phyloP scores from a whole-genome alignment of 2,797 vertebrate species.

The Parauchenoglanis ngamensis region DNA sequence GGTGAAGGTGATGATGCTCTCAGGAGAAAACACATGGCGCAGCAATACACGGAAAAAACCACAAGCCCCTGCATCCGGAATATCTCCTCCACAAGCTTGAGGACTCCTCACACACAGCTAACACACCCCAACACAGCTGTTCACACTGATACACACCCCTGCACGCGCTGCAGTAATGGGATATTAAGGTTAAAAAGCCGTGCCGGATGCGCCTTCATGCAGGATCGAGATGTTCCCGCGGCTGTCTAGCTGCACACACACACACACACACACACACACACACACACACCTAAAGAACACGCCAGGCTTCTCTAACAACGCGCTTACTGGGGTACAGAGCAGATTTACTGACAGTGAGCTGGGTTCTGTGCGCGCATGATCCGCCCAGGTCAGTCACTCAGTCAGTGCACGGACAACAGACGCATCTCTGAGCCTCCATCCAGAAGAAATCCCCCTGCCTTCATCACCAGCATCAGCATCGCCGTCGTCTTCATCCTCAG shows the following conservation, averaged over 20 bases:
- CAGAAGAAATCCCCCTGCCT: not conserved
- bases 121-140: not conserved
- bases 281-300: too few relatives aligned
- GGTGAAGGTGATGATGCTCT: not conserved
- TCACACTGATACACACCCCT: not conserved
- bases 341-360: not conserved
- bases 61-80: not conserved
- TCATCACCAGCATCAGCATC: not conserved
- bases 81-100: not conserved
- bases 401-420: not conserved
- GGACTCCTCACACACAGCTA: not conserved
- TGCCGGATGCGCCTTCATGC: not conserved
- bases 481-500: not conserved
- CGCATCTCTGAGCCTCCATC: slow-evolving; percentile 1
- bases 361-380: slow-evolving; percentile 10
- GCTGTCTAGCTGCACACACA: too few relatives aligned
- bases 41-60: slow-evolving; percentile 2
- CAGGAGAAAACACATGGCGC: slow-evolving; percentile 23
- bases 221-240: too few relatives aligned
- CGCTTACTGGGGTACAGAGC: not conserved
- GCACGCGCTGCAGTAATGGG: not conserved
- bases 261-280: too few relatives aligned
- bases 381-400: slow-evolving; percentile 24
- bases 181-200: not conserved
- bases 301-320: too few relatives aligned